Base-by-base conservation (phyloP, 2,888 invertebrate genomes). In the Hedya salicella region DNA sequence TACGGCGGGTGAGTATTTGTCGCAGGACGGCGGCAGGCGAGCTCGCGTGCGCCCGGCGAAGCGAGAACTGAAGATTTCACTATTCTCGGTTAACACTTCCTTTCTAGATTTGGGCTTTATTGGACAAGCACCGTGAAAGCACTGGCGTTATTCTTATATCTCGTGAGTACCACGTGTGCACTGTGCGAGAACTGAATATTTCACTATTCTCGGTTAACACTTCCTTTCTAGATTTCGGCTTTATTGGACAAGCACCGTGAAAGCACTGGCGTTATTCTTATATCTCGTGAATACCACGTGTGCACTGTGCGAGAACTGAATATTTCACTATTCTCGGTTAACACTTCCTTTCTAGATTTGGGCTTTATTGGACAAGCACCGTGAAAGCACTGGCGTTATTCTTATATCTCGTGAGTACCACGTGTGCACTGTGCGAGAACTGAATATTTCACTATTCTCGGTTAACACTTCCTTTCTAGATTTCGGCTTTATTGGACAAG, bases 111-210 rank as follows among this genome's bases (percentile, higher is more conserved):
- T 25, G 2, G 2, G 3, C 25, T 25, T 25, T 25, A 25, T 25
- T n/a, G n/a, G n/a, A n/a, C n/a, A n/a, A n/a, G n/a, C n/a, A n/a
- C n/a, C n/a, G n/a, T n/a, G n/a, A n/a, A n/a, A n/a, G n/a, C n/a
- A n/a, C n/a, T n/a, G n/a, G n/a, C n/a, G n/a, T n/a, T n/a, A n/a
- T n/a, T n/a, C n/a, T n/a, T n/a, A n/a, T n/a, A n/a, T n/a, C n/a
- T n/a, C n/a, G n/a, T n/a, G n/a, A n/a, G n/a, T n/a, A n/a, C n/a
- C 46, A 46, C 62, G 62, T 62, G 62, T 21, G 32, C 19, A 0
- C 46, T 17, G 6, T 21, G 40, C 16, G 36, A 11, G 46, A 19
- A n/a, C n/a, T n/a, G 49, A 39, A 49, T 39, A 50, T 6, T 61
- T 42, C 50, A 42, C 44, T 16, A 62, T 36, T 62, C 44, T 39